These are phyloP conservation scores for Misgurnus anguillicaudatus DNA, from an alignment of 2,113 vertebrate species.

Conservation along the genomic window DNA sequence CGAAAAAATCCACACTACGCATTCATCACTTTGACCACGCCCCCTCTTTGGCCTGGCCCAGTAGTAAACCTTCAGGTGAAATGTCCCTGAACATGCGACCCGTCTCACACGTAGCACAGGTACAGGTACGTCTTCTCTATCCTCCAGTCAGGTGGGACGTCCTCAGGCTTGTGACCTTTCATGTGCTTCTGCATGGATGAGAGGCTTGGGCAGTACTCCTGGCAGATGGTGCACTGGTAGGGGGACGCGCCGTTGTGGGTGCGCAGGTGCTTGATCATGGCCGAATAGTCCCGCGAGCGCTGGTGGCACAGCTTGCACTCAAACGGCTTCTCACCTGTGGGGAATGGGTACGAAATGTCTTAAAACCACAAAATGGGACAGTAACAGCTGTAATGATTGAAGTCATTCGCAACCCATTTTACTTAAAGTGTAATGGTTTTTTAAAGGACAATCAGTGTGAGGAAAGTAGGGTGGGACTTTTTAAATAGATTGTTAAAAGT, in stretches of 20 bases:
- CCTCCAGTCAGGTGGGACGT: conserved; percentile 97
- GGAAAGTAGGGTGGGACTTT: too few relatives aligned
- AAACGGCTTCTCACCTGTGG: conserved; percentile 97
- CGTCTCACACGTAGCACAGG: conserved; percentile 89
- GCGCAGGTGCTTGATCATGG: conserved; percentile 99
- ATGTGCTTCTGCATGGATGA: conserved; percentile 99
- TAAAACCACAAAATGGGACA: not conserved
- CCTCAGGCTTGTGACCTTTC: conserved; percentile 96
- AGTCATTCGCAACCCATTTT: not conserved
- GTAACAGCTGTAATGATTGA: not conserved
- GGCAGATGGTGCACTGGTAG: conserved; percentile 99
- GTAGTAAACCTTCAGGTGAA: conserved; percentile 30
- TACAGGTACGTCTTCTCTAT: conserved; percentile 99
- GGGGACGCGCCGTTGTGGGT: conserved; percentile 99
- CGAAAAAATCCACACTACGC: conserved; percentile 19
- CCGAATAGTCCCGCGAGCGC: conserved; percentile 97
- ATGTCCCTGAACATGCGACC: conserved; percentile 60
- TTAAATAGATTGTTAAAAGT: too few relatives aligned
- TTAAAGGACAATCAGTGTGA: too few relatives aligned
- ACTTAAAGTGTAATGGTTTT: too few relatives aligned
- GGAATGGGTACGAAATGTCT: not conserved
- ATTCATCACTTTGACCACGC: conserved; percentile 23
- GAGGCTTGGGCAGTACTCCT: conserved; percentile 98
- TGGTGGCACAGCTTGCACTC: conserved; percentile 99
- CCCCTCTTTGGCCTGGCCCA: conserved; percentile 42